A percentile compares a stretch with the other conserved stretches of the same genome.
phyloP scores from a whole-genome alignment of 2,113 vertebrate genomes.

The Cyprinodon variegatus region DNA sequence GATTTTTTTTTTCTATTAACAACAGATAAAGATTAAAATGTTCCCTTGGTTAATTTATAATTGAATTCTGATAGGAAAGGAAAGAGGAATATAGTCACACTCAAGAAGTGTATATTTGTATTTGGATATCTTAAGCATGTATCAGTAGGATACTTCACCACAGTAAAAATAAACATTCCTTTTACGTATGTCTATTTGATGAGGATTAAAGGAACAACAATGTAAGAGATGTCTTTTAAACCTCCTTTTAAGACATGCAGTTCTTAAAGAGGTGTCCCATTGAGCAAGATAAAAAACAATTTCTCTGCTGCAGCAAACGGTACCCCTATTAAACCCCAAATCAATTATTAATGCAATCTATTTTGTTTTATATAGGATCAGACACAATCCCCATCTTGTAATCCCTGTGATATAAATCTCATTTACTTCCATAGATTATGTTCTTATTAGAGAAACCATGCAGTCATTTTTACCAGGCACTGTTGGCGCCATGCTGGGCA shows the following conservation, averaged over 20 bases:
- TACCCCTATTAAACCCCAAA: constrained; percentile 29
- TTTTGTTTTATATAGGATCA: constrained; percentile 28
- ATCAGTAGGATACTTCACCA: not conserved
- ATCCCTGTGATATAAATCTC: constrained; percentile 51
- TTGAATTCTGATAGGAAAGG: not conserved
- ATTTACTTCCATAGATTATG: constrained; percentile 23
- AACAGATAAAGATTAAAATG: not conserved
- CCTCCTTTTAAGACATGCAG: not conserved
- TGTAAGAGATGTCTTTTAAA: not conserved
- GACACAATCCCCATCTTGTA: constrained; percentile 16
- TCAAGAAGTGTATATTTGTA: not conserved
- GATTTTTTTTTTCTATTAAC: not conserved
- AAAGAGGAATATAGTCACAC: not conserved
- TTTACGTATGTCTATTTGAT: not conserved
- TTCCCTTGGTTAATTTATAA: not conserved
- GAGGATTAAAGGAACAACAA: not conserved
- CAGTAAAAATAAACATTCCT: not conserved
- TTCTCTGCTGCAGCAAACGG: not conserved
- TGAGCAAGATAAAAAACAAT: constrained; percentile 26
- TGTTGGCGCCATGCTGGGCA: not conserved
- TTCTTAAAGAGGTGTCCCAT: not conserved
- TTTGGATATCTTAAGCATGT: not conserved
- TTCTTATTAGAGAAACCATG: constrained; percentile 28
- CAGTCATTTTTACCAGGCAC: constrained; percentile 10
- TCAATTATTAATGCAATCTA: constrained; percentile 47